Base-by-base conservation (phyloP, 2,113 vertebrate species). In the Mixornis gularis region DNA sequence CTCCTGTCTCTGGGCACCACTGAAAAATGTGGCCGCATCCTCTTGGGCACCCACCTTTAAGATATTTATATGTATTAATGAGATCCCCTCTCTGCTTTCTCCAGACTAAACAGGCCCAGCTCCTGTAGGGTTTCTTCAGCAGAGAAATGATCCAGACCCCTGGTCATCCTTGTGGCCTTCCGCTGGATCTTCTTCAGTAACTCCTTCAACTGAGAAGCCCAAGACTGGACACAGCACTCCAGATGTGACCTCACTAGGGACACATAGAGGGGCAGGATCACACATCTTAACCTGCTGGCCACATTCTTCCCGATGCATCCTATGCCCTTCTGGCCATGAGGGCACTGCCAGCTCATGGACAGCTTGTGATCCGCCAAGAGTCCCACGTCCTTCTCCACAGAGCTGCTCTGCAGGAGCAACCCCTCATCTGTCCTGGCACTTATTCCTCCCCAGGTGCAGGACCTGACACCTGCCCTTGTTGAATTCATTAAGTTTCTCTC, bases 241-340 rank as follows among this genome's bases (percentile, higher is more conserved):
- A 26, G 36, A 27, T 17, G 13, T 63, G 34, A 38, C 36, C 36
- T 52, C 48, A 27, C 6, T 4, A n/a, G 59, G 46, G 22, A 9
- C 1, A 0, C 4, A 1, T 13, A 41, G 29, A 41, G 29, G 22
- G 12, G 5, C 7, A 27, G 64, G 43, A 49, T 49, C 58, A 51
- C 29, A 25, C 13, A 24, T 36, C 34, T 32, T 30, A 21, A 25
- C 27, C 21, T 49, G 43, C 34, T 60, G 34, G 24, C 58, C 17
- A 18, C 26, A 27, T 34, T 26, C 58, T 38, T 38, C 58, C 34
- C 5, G 2, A 60, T 60, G 58, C 25, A 60, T 34, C 25, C 24
- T 16, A 38, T 24, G 25, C 10, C 24, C 34, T 59, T 17, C 34
- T 38, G 58, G 24, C 44, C 20, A 21, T 7, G 10, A 44, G 19